Evolutionary conservation across 2,888 invertebrate genomes (phyloP).

Genomic region (Mythimna pallens): DNA sequence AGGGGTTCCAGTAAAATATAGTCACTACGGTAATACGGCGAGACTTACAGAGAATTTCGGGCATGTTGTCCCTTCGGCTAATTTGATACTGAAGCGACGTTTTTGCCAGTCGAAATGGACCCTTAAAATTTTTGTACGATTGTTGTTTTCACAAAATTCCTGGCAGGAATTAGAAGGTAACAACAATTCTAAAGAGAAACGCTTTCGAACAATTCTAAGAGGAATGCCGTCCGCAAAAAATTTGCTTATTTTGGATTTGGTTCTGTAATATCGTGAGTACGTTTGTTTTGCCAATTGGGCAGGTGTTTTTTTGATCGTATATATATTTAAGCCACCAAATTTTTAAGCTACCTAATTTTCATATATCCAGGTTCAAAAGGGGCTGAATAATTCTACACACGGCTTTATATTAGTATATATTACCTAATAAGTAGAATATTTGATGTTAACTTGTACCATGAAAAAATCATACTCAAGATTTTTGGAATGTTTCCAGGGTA

Average conservation of each 20-base stretch:
- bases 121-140: slow-evolving; percentile 37
- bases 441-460: not conserved
- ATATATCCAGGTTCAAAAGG: not conserved
- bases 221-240: slow-evolving; percentile 31
- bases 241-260: slow-evolving; percentile 37
- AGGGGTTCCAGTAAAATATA: slow-evolving; percentile 70
- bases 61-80: slow-evolving; percentile 66
- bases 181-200: slow-evolving; percentile 34
- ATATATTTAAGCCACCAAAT: not conserved
- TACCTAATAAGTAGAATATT: no score
- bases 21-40: slow-evolving; percentile 63
- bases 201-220: slow-evolving; percentile 27
- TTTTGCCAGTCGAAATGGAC: slow-evolving; percentile 40
- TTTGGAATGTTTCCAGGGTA: not conserved
- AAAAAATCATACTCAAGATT: not conserved
- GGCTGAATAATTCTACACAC: no score
- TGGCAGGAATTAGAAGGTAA: slow-evolving; percentile 39
- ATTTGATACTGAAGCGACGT: slow-evolving; percentile 63
- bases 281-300: not conserved
- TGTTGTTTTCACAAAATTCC: slow-evolving; percentile 47
- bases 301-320: slow-evolving; percentile 2
- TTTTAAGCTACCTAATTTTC: not conserved
- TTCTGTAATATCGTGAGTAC: slow-evolving; percentile 1
- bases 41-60: slow-evolving; percentile 61
- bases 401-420: no score